Evolutionary conservation across 2,797 vertebrate species (phyloP), one percentile per base, ranked within the genome.

Genomic region (Erpetoichthys calabaricus): DNA sequence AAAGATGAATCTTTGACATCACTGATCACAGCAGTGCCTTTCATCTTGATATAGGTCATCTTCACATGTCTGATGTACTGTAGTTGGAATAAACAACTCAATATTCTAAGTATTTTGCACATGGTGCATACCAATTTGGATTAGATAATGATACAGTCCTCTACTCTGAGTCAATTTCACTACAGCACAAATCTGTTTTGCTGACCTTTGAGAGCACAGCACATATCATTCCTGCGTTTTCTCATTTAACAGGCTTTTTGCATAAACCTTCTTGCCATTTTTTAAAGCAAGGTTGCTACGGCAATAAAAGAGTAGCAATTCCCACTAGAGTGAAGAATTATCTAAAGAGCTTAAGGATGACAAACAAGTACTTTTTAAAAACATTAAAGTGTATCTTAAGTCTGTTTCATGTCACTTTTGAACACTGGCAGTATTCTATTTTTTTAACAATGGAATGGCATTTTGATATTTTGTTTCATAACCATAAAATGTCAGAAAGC

Each of bases 181-280:
- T 25, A 25, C 25, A 25, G 25, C 25, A 25, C 25, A 25, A 25
- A 25, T 25, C 47, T 49, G 47, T 49, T 49, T n/a, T 49, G 7
- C n/a, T 49, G 47, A 49, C 47, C 47, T 49, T 49, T 49, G n/a
- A 7, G 7, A 49, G 47, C 5, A 49, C 47, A 49, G 7, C 7
- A 3, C 47, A n/a, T n/a, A 49, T n/a, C 45, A 51, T 25, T 58
- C 8, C 52, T 7, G 8, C 44, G 5, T 57, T 60, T 53, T 56
- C 50, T 50, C n/a, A 10, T 58, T 47, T 60, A 57, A 57, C 45
- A 55, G 56, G 7, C 44, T 53, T 64, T 75, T 67, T 71, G 62
- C 56, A 58, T 64, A 44, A 67, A 63, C 77, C 71, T 73, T 68
- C 52, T 43, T 42, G 64, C 75, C 65, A 59, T 54, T 67, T 62